Evolutionary conservation across 1,140 invertebrate species (phyloP), one percentile per base, ranked within the genome.

Genomic region (Monomorium pharaonis): DNA sequence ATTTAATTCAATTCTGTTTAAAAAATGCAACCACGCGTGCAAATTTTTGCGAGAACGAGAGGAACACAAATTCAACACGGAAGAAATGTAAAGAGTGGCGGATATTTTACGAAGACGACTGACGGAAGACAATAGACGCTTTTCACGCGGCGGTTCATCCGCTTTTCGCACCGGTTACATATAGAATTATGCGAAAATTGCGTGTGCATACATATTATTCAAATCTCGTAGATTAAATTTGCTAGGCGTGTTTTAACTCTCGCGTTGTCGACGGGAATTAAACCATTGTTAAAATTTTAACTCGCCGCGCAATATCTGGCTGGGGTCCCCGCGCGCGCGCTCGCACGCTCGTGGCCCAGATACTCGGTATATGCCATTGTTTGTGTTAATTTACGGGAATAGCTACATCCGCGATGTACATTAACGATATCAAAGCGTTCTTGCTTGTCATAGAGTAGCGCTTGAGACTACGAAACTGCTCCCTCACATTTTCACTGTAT

Each of bases 341-440:
- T 18, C 18, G 18, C 21, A 10, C 67, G 14, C 30, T 21, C 63
- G 42, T 67, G 56, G 24, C 27, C 58, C 75, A 58, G 37, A 51
- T 67, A 78, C 72, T 72, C 24, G 2, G n/a, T 70, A 44, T 58
- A 37, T 72, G 10, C 67, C 76, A 70, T 86, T 89, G 85, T 89
- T 89, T 89, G 88, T 84, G 72, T 89, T 89, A 85, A 67, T 86
- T 89, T 78, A 65, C 58, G 63, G 30, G 37, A 67, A 75, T 72
- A 70, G 24, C 51, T 78, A 62, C 67, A 56, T 44, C 49, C 62
- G 74, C 78, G 21, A 86, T 89, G 72, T 87, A 74, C 78, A 62
- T 84, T 78, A 89, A 86, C 47, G 70, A 70, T 85, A 81, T 84
- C 65, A 86, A 84, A 86, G 77, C 70, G 60, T 80, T 63, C 51